Conservation (phyloP, 2,797 vertebrate genomes). For the Artibeus lituratus region DNA sequence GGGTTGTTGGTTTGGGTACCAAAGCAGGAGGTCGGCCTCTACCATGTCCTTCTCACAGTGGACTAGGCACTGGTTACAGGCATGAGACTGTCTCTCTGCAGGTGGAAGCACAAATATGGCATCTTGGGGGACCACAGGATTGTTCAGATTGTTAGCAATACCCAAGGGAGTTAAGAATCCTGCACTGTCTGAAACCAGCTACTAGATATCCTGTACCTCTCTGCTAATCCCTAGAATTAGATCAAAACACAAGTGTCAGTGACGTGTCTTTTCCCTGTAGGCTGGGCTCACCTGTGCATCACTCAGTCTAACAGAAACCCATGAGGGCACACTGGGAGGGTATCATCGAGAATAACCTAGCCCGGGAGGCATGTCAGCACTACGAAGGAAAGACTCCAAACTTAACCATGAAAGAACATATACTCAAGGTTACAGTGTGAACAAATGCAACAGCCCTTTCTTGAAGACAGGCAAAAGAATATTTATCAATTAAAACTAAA, state of each 20-base stretch:
- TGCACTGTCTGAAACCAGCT: background rate
- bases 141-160: background rate
- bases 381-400: background rate
- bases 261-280: background rate
- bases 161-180: background rate
- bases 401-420: background rate
- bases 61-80: background rate
- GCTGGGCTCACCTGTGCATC: background rate
- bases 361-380: background rate
- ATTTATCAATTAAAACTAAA: background rate
- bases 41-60: too few relatives aligned
- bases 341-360: background rate
- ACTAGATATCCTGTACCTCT: background rate
- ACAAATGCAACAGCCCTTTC: background rate
- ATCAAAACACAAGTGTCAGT: background rate
- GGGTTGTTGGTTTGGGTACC: background rate
- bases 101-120: background rate
- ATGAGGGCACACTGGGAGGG: background rate
- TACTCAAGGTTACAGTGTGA: background rate
- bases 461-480: background rate
- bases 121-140: background rate
- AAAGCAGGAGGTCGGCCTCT: background rate
- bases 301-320: background rate
- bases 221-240: background rate
- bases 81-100: background rate